phyloP scores from a whole-genome alignment of 2,797 vertebrate genomes.

The Cichlasoma orientale region DNA sequence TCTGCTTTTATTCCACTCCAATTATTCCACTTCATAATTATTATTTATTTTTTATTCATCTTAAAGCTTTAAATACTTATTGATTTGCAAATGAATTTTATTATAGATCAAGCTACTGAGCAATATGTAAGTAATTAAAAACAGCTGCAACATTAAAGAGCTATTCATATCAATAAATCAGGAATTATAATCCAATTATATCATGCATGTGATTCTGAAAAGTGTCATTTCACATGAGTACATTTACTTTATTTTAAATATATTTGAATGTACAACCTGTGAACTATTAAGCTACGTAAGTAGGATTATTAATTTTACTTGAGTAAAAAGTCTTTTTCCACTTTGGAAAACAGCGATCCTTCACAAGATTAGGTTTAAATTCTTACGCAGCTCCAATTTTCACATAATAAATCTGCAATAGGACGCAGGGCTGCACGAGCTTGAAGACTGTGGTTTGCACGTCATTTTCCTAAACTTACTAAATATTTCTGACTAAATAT shows the following conservation, averaged over 20 bases:
- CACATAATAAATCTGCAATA: background rate
- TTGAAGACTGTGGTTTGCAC: background rate
- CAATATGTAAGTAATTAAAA: background rate
- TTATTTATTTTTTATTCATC: background rate
- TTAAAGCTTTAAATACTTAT: background rate
- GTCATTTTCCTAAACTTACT: background rate
- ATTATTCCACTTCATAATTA: background rate
- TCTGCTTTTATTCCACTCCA: background rate
- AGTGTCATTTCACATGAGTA: background rate
- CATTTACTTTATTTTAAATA: background rate
- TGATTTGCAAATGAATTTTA: background rate
- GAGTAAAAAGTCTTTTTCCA: background rate
- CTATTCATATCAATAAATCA: background rate
- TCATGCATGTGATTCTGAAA: background rate
- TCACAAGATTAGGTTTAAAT: background rate
- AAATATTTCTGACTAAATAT: background rate
- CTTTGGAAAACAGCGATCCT: background rate
- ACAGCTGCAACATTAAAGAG: background rate
- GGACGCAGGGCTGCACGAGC: background rate
- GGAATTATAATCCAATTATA: background rate
- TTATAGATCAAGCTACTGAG: background rate
- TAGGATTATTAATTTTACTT: background rate
- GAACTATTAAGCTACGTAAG: background rate
- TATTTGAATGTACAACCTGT: background rate
- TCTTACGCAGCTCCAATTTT: background rate